Base-by-base conservation (phyloP, 2,113 vertebrate genomes). In the Amphiprion ocellaris region DNA sequence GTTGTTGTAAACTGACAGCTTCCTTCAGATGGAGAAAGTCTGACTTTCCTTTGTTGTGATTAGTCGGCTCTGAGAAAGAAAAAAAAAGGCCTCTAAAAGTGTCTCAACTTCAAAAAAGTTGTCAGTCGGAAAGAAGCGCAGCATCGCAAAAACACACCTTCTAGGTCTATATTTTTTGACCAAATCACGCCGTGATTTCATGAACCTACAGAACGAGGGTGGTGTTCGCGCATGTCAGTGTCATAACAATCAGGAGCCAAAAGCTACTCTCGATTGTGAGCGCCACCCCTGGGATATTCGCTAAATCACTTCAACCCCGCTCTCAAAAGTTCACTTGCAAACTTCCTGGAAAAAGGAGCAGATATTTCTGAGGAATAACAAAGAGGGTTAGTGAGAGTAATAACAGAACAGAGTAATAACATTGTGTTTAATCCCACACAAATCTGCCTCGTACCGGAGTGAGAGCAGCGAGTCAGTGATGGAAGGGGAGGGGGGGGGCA, bases 311-410 rank as follows among this genome's bases (percentile, higher is more conserved):
- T 91, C 61, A 89, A 77, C 85, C 84, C 54, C 30, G 17, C 77
- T 89, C 69, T 79, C 24, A 59, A 80, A 89, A 87, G 91, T 90
- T 92, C 90, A 90, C 74, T 69, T 91, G 33, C 81, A 86, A 89
- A 88, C 87, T 91, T 94, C 89, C 89, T 90, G 87, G 92, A 86
- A 89, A 80, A 76, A 69, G 78, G 39, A 80, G 74, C 62, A 80
- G 76, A 78, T 71, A 60, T 72, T 84, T 90, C 76, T 77, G 67
- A 87, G 83, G 80, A 89, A 89, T 85, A 89, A 91, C 78, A 90
- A 87, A 89, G 85, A 81, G 83, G 77, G 78, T 88, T 86, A 79
- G 88, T 68, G 77, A 62, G 69, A 83, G 79, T 64, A 84, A 91
- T 69, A 87, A 81, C 74, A 67, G 17, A 17, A 49, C 2, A 47